These are phyloP conservation scores for Tychaedon coryphoeus DNA, from an alignment of 2,113 vertebrate genomes.

Conservation along the genomic window DNA sequence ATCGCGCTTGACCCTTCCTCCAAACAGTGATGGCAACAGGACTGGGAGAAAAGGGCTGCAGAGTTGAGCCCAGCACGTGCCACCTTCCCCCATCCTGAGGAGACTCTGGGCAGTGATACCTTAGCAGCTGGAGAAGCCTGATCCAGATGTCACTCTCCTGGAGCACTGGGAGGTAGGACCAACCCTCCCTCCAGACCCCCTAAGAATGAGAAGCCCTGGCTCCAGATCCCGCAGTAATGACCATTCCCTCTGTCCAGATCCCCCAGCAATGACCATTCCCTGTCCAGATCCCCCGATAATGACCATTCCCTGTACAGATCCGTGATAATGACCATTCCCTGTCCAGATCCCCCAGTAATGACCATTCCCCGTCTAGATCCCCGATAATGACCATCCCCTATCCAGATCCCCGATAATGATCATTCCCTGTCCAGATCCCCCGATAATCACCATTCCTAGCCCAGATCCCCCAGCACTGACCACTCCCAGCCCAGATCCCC, in stretches of 20 bases:
- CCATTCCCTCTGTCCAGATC: too few species aligned
- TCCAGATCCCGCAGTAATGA: rapidly evolving
- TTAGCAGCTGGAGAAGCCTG: rapidly evolving
- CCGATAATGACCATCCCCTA: too few species aligned
- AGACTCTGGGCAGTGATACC: rapidly evolving
- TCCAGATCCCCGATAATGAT: neutral
- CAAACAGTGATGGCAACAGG: neutral
- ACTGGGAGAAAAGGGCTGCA: neutral
- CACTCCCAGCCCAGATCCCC: neutral
- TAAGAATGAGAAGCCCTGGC: rapidly evolving
- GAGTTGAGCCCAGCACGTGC: neutral
- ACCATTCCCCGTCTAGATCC: neutral
- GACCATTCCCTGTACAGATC: neutral
- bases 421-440: neutral
- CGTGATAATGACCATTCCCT: too few species aligned
- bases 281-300: too few species aligned
- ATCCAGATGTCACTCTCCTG: neutral
- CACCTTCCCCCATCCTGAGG: too few species aligned
- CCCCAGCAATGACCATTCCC: too few species aligned
- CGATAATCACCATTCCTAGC: too few species aligned
- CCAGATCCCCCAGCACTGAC: too few species aligned
- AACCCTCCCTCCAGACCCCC: neutral
- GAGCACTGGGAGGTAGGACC: neutral
- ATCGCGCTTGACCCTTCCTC: rapidly evolving
- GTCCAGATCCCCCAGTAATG: neutral